These are phyloP conservation scores for Zoanthus solanderi DNA, from an alignment of 92 coral and sea anemone species.

Conservation along the genomic window DNA sequence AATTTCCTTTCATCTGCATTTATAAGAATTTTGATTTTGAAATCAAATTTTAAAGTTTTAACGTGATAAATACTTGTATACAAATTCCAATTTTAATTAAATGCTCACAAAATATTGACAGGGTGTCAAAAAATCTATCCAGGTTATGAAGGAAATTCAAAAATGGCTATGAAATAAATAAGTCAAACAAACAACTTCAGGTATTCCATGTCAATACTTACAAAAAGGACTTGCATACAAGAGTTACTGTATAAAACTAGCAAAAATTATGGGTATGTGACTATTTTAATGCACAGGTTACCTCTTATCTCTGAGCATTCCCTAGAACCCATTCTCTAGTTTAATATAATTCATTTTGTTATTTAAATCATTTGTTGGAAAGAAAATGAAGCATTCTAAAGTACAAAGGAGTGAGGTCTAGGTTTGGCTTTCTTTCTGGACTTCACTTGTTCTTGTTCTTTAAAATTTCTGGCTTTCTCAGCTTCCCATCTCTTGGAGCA, in stretches of 20 bases:
- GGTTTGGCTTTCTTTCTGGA: slow-evolving; percentile 55
- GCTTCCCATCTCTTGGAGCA: slow-evolving; percentile 86
- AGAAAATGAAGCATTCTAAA: neutral
- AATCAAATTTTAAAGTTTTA: neutral
- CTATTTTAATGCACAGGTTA: no score
- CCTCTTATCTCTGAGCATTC: neutral
- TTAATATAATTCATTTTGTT: neutral
- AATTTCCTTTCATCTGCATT: no score
- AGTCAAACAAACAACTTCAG: neutral
- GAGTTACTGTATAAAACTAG: no score
- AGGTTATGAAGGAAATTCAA: neutral
- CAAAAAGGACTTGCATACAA: no score
- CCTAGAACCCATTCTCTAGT: neutral
- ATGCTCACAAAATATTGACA: neutral
- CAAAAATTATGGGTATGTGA: no score
- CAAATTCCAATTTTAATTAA: neutral
- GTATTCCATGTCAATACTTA: no score
- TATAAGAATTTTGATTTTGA: no score
- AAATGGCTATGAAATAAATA: neutral
- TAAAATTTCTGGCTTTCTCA: slow-evolving; percentile 57
- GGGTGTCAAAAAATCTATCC: neutral
- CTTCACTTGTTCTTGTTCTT: slow-evolving; percentile 48
- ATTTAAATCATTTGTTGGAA: neutral
- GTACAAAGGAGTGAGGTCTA: slow-evolving; percentile 76
- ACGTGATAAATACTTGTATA: neutral